Evolutionary conservation across 2,797 vertebrate species (phyloP).

Genomic region (Micrastur ruficollis): DNA sequence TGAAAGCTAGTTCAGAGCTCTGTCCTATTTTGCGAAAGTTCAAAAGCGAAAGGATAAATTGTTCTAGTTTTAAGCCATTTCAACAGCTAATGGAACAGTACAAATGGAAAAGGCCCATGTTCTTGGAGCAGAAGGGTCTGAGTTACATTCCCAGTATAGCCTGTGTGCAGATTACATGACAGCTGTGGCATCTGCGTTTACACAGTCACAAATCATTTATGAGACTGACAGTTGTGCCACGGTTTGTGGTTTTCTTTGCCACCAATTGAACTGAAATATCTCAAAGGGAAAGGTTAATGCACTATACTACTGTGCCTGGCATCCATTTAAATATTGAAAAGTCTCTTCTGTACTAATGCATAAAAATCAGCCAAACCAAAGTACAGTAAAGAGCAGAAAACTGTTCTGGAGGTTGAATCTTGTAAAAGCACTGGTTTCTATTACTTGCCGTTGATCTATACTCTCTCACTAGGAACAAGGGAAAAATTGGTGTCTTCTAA

Average conservation of each 20-base stretch:
- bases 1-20: constrained; percentile 19
- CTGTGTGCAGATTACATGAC: constrained; percentile 35
- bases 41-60: constrained; percentile 50
- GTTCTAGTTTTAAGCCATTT: constrained; percentile 47
- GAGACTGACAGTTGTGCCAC: constrained; percentile 56
- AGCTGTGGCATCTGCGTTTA: constrained; percentile 42
- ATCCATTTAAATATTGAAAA: constrained; percentile 57
- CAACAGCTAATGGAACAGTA: constrained; percentile 25
- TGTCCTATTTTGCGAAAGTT: constrained; percentile 34
- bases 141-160: constrained; percentile 5
- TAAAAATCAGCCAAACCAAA: constrained; percentile 40
- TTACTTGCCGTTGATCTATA: not conserved
- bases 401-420: not conserved
- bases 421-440: not conserved
- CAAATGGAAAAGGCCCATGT: constrained; percentile 12
- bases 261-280: constrained; percentile 61
- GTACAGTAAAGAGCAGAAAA: constrained; percentile 5
- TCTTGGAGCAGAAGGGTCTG: constrained; percentile 29
- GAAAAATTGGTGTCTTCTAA: not conserved
- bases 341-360: constrained; percentile 12
- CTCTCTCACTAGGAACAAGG: not conserved
- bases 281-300: constrained; percentile 64
- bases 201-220: constrained; percentile 53
- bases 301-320: constrained; percentile 49
- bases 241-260: constrained; percentile 65